A percentile compares a stretch with the other conserved stretches of the same genome.
Conservation (phyloP, 2,888 invertebrate genomes). For the Fissipunctia ypsillon region DNA sequence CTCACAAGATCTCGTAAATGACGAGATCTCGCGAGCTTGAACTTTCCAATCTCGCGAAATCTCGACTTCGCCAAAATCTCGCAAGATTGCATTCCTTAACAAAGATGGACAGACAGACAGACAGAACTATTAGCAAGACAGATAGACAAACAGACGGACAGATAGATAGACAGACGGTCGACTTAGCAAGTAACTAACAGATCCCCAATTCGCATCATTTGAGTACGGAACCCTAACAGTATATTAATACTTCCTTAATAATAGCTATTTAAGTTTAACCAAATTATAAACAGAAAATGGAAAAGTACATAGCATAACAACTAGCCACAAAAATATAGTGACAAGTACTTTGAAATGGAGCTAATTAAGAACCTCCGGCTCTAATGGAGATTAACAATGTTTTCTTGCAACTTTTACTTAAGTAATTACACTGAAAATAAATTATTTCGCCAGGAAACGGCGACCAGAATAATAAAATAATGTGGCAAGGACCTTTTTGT, state of each 20-base stretch:
- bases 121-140: too few species aligned
- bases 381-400: slow-evolving; percentile 42
- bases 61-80: too few species aligned
- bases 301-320: not conserved
- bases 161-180: too few species aligned
- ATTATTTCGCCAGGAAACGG: slow-evolving; percentile 7
- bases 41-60: too few species aligned
- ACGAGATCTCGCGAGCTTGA: too few species aligned
- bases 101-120: not conserved
- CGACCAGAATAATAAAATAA: slow-evolving; percentile 19
- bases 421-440: slow-evolving; percentile 43
- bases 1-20: too few species aligned
- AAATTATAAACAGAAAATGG: not conserved
- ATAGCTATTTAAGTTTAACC: not conserved
- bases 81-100: too few species aligned
- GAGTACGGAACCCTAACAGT: too few species aligned
- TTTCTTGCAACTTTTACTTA: slow-evolving; percentile 15
- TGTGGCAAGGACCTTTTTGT: not conserved
- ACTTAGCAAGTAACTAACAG: too few species aligned
- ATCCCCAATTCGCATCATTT: not conserved
- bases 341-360: slow-evolving; percentile 23
- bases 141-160: too few species aligned
- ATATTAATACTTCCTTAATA: not conserved
- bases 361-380: slow-evolving; percentile 28
- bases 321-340: slow-evolving; percentile 6